These are phyloP conservation scores for Autographa pulchrina DNA, from an alignment of 2,888 invertebrate genomes.

Conservation along the genomic window DNA sequence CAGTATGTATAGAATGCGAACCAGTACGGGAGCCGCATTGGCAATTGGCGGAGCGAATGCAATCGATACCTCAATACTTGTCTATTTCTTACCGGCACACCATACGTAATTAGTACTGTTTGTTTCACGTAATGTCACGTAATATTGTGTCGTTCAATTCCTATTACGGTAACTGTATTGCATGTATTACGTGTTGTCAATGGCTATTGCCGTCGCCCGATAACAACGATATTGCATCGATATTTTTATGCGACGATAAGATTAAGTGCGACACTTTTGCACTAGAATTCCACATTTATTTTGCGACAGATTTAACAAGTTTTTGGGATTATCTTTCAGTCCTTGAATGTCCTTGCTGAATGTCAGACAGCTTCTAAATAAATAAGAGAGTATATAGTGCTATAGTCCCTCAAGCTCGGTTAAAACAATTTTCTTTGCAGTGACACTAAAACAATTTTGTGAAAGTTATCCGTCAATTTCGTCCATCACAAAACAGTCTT, in stretches of 20 bases:
- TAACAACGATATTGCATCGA: slow-evolving; percentile 38
- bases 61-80: slow-evolving; percentile 45
- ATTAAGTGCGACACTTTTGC: slow-evolving; percentile 17
- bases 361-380: background rate
- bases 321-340: background rate
- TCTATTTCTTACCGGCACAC: slow-evolving; percentile 37
- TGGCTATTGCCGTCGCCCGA: slow-evolving; percentile 16
- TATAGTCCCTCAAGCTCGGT: background rate
- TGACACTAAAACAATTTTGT: background rate
- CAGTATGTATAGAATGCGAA: slow-evolving; percentile 44
- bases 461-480: background rate
- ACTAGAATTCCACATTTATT: slow-evolving; percentile 29
- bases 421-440: background rate
- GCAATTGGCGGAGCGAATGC: slow-evolving; percentile 34
- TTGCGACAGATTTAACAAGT: background rate
- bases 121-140: slow-evolving; percentile 24
- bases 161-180: slow-evolving; percentile 44
- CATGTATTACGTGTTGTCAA: slow-evolving; percentile 25
- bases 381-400: background rate
- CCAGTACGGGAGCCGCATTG: slow-evolving; percentile 36
- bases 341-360: background rate
- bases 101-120: slow-evolving; percentile 39
- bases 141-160: slow-evolving; percentile 29
- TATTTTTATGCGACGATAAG: slow-evolving; percentile 42
- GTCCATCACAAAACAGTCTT: background rate